phyloP scores from a whole-genome alignment of 2,113 vertebrate genomes.

The Callithrix jacchus region DNA sequence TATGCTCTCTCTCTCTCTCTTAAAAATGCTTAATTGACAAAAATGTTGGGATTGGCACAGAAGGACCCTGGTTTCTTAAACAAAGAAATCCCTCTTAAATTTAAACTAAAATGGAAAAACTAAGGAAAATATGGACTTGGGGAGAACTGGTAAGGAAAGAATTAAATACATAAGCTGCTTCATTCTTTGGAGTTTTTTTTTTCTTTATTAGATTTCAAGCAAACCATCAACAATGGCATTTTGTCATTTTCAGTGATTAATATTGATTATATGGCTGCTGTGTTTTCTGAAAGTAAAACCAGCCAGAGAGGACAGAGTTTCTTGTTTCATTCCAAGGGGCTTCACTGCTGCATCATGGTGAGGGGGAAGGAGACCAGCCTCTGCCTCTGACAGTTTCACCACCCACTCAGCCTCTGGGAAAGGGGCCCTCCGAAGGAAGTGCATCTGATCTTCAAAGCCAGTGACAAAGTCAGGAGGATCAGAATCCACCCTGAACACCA shows the following conservation, averaged over 20 bases:
- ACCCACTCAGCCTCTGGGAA: background rate
- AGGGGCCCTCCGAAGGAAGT: background rate
- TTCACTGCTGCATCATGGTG: background rate
- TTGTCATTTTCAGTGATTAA: conserved; percentile 33
- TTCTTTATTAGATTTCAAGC: conserved; percentile 24
- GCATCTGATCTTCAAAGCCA: conserved; percentile 42
- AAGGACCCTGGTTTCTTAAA: conserved; percentile 74
- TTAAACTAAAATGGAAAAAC: conserved; percentile 31
- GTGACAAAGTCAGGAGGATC: conserved; percentile 52
- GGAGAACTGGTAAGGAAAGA: background rate
- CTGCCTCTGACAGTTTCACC: background rate
- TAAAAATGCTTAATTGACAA: conserved; percentile 79
- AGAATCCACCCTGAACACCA: conserved; percentile 60
- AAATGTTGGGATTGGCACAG: conserved; percentile 70
- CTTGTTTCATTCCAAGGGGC: background rate
- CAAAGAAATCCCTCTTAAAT: conserved; percentile 62
- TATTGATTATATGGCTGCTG: background rate
- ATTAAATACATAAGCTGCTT: background rate
- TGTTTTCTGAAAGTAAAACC: conserved; percentile 48
- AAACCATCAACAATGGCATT: conserved; percentile 49
- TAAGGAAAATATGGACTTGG: conserved; percentile 24
- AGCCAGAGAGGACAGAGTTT: conserved; percentile 14
- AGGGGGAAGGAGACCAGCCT: background rate
- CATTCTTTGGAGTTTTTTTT: background rate
- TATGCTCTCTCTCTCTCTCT: conserved; percentile 48